Base-by-base conservation (phyloP, 2,113 vertebrate genomes). In the Sphyrna mokarran region DNA sequence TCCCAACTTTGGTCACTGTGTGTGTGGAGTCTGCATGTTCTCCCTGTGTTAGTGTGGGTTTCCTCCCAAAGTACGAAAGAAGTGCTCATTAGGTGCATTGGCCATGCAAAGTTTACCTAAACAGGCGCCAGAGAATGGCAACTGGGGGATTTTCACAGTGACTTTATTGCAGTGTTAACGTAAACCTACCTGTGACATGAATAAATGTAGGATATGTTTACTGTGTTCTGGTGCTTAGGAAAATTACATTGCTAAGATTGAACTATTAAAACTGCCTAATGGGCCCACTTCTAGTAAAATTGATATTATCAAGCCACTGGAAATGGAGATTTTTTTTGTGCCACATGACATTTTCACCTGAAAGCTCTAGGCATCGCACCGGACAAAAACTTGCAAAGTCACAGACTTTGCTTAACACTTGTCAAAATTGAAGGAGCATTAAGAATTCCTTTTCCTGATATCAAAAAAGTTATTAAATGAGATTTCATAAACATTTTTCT, bases 401-500 rank as follows among this genome's bases (percentile, higher is more conserved):
- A 91, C 33, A 63, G 63, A 94, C n/a, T 43, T 2, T 70, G 70
- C 26, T 13, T 29, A 33, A 54, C 43, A 26, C 37, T 72, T 76
- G 94, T 95, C 37, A 95, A 72, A 95, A 72, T 72, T 70, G 37
- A 40, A 95, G 13, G 48, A 48, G 43, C 69, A 76, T 72, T 48
- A 23, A 70, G 66, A 72, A 95, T 95, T 95, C 61, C 3, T 37
- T 72, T 72, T 72, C 40, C 68, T 76, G 40, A 29, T 29, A 70
- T 26, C 14, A 95, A 95, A 95, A 63, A 95, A 2, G 66, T 76
- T 54, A 33, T 54, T 70, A 33, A 69, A 94, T 68, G 22, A 66
- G 18, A 95, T 95, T 95, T 43, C 37, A 95, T 48, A 29, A 72
- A 18, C 94, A 95, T 23, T 95, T 72, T 70, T 54, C 94, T 63